phyloP scores from a whole-genome alignment of 1,140 invertebrate species.

The Cryptotermes secundus region DNA sequence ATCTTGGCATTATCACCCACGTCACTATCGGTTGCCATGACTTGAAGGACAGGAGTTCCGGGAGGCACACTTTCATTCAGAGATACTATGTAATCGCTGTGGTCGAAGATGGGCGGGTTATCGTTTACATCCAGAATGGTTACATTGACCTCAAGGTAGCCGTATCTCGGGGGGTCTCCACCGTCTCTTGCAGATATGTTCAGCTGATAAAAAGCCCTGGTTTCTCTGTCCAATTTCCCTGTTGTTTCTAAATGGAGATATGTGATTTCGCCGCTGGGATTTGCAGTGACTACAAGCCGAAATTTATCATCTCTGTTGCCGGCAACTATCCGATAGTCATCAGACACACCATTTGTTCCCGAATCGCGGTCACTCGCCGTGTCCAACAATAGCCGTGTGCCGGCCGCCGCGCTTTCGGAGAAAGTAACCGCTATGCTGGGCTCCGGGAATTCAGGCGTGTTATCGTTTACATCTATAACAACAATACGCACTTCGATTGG shows the following conservation, averaged over 20 bases:
- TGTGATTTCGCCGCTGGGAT: constrained; percentile 83
- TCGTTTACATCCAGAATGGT: constrained; percentile 92
- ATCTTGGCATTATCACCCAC: constrained; percentile 89
- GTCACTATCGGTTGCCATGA: constrained; percentile 91
- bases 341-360: constrained; percentile 80
- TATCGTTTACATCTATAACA: constrained; percentile 87
- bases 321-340: constrained; percentile 84
- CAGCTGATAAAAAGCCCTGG: constrained; percentile 74
- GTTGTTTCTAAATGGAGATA: constrained; percentile 90
- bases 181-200: constrained; percentile 90
- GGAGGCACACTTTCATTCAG: constrained; percentile 88
- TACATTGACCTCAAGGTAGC: constrained; percentile 86
- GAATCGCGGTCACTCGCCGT: constrained; percentile 84
- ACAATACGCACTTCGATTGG: constrained; percentile 87
- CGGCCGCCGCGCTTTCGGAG: constrained; percentile 86
- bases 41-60: constrained; percentile 83
- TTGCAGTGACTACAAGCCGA: constrained; percentile 78
- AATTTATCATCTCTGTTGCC: constrained; percentile 88
- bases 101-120: constrained; percentile 90
- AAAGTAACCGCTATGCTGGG: constrained; percentile 79
- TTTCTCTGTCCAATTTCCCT: constrained; percentile 85
- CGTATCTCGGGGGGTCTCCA: constrained; percentile 74
- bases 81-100: constrained; percentile 88
- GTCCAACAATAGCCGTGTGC: constrained; percentile 81
- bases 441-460: constrained; percentile 87